phyloP scores from a whole-genome alignment of 2,113 vertebrate species.

The human region GRCh38 chr2:139379501-139380000 shows the following conservation, averaged over 20 bases:
- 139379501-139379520: not conserved
- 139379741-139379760: not conserved
- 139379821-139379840: not conserved
- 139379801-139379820: not conserved
- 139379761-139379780: not conserved
- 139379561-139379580: not conserved
- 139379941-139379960: not conserved
- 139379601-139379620: not conserved
- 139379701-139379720: not conserved
- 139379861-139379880: not conserved
- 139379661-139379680: not conserved
- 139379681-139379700: not conserved
- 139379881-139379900: not conserved
- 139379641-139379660: not conserved
- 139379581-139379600: not conserved
- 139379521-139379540: not conserved
- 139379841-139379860: not conserved
- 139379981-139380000: not conserved
- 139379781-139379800: not conserved
- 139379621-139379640: not conserved
- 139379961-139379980: not conserved
- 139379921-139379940: accelerated
- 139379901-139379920: not conserved
- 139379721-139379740: not conserved
- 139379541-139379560: not conserved